These are phyloP conservation scores for Shinisaurus crocodilurus DNA, from an alignment of 2,113 vertebrate species.

Conservation along the genomic window DNA sequence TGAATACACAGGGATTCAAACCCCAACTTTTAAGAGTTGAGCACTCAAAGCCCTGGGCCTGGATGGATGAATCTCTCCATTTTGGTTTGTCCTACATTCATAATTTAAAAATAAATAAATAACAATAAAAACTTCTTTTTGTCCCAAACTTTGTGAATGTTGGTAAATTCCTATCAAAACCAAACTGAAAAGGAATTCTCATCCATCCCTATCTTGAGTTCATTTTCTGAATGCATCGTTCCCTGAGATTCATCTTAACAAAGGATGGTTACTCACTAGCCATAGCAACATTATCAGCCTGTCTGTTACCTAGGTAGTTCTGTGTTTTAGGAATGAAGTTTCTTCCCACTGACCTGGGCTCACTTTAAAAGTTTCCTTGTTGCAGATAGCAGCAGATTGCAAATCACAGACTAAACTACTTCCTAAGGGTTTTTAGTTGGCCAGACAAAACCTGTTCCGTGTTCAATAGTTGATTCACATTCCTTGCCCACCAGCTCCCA, in stretches of 20 bases:
- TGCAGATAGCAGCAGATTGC: not conserved
- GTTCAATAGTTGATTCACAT: slow-evolving; percentile 8
- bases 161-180: no score
- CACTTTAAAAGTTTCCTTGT: accelerated
- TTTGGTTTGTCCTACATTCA: no score
- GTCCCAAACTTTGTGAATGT: no score
- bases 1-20: no score
- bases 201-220: not conserved
- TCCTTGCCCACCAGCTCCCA: not conserved
- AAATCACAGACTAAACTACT: not conserved
- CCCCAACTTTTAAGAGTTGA: no score
- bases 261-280: not conserved
- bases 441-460: not conserved
- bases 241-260: not conserved
- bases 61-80: no score
- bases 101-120: no score
- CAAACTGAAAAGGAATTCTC: no score
- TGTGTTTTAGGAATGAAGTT: not conserved
- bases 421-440: not conserved
- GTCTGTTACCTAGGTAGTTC: not conserved
- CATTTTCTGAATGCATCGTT: not conserved
- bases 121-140: no score
- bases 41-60: no score
- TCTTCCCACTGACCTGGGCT: not conserved
- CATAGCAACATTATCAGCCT: not conserved